phyloP scores from a whole-genome alignment of 2,113 vertebrate genomes.

The Sylvicapra grimmia region DNA sequence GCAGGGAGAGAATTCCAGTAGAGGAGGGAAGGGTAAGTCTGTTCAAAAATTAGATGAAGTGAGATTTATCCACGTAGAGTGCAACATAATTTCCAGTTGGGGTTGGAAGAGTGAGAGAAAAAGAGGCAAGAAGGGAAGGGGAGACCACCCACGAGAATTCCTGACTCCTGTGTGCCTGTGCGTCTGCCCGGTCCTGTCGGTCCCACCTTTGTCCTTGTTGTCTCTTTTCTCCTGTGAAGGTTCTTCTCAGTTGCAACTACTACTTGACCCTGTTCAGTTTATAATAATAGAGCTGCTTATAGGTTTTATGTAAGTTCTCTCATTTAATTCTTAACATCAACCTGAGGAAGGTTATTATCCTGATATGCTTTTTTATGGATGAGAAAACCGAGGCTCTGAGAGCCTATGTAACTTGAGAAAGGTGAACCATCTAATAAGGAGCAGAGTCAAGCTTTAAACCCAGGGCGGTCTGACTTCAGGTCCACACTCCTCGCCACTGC shows the following conservation, averaged over 20 bases:
- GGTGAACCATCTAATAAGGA: not conserved
- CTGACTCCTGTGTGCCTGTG: not conserved
- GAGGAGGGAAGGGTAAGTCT: not conserved
- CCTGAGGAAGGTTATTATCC: not conserved
- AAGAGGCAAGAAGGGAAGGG: not conserved
- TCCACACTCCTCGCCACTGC: not conserved
- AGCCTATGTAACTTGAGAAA: not conserved
- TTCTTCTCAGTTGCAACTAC: not conserved
- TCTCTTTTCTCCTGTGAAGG: not conserved
- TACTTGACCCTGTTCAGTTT: not conserved
- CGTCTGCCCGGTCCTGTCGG: not conserved
- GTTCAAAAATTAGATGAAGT: not conserved
- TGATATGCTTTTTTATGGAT: not conserved
- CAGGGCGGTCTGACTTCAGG: not conserved
- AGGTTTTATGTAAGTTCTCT: not conserved
- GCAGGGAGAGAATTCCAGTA: not conserved
- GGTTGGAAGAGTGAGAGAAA: no score
- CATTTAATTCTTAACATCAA: constrained; percentile 6
- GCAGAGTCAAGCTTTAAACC: not conserved
- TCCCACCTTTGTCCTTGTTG: not conserved
- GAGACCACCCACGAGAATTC: not conserved
- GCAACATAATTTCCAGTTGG: not conserved
- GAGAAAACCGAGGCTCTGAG: not conserved
- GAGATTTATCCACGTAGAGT: not conserved
- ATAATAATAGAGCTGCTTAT: not conserved